These are phyloP conservation scores for Dorcus parallelipipedus DNA, from an alignment of 2,888 invertebrate genomes.

Conservation along the genomic window DNA sequence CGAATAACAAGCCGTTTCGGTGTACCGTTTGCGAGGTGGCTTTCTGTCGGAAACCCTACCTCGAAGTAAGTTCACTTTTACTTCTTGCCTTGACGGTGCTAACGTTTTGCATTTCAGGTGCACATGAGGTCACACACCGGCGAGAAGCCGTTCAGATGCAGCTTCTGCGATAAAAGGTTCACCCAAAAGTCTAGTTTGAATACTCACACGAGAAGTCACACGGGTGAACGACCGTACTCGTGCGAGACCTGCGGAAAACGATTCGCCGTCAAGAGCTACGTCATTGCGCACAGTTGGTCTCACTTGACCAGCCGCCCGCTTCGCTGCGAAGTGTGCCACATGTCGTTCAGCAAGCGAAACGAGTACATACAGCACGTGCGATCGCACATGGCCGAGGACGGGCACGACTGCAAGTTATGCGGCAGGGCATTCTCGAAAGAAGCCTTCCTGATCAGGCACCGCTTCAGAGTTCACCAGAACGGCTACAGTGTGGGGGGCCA, in stretches of 20 bases:
- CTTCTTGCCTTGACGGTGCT: not conserved
- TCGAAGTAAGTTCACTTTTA: conserved; percentile 51
- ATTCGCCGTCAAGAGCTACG: conserved; percentile 78
- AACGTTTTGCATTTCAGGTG: conserved; percentile 45
- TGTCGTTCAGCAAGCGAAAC: conserved; percentile 66
- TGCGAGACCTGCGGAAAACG: conserved; percentile 78
- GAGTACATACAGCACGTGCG: conserved; percentile 75
- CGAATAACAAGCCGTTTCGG: conserved; percentile 75
- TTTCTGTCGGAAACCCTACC: conserved; percentile 76
- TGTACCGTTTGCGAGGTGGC: conserved; percentile 75
- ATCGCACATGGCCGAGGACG: conserved; percentile 66
- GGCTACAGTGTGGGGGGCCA: not conserved
- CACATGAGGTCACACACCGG: conserved; percentile 80
- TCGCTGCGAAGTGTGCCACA: conserved; percentile 68
- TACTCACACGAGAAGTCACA: conserved; percentile 78
- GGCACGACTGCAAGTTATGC: conserved; percentile 72
- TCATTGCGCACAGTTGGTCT: conserved; percentile 77
- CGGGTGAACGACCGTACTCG: conserved; percentile 74
- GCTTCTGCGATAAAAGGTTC: conserved; percentile 71
- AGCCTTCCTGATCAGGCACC: conserved; percentile 75
- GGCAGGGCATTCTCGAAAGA: conserved; percentile 72
- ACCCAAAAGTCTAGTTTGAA: conserved; percentile 80
- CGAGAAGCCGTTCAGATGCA: conserved; percentile 72
- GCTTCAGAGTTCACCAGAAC: conserved; percentile 64
- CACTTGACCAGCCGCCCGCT: conserved; percentile 74